Evolutionary conservation across 2,113 vertebrate genomes (phyloP).

Genomic region (Falcunculus frontatus): DNA sequence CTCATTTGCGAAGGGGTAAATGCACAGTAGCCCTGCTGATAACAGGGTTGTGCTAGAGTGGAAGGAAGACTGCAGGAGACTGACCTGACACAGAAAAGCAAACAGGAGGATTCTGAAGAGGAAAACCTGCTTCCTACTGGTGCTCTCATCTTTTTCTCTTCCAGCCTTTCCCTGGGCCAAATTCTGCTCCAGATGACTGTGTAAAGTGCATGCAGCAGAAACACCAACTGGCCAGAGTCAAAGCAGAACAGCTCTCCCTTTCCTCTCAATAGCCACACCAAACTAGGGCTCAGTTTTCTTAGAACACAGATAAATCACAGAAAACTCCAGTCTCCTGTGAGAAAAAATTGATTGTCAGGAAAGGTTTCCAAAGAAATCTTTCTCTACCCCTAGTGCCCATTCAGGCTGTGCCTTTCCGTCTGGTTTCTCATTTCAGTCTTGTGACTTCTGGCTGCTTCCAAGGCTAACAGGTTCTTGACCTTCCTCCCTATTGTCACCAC

Average conservation of each 20-base stretch:
- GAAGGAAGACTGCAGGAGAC: neutral
- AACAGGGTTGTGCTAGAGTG: neutral
- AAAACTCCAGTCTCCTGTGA: neutral
- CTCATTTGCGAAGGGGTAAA: neutral
- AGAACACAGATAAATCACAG: neutral
- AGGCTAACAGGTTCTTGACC: neutral
- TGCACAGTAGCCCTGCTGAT: neutral
- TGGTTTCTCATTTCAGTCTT: neutral
- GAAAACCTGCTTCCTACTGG: neutral
- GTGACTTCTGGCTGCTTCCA: neutral
- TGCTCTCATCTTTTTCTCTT: neutral
- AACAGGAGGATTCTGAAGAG: neutral
- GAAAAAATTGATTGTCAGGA: accelerated
- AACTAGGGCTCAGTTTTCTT: neutral
- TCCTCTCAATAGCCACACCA: neutral
- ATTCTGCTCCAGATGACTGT: neutral
- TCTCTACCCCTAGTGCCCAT: accelerated
- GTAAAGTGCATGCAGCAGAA: neutral
- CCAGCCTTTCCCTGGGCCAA: neutral
- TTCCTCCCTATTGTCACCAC: neutral
- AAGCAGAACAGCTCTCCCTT: neutral
- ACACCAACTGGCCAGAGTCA: neutral
- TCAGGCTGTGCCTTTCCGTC: neutral
- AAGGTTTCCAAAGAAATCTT: neutral
- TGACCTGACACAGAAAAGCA: neutral